A percentile compares a stretch with the other conserved stretches of the same genome.
phyloP scores from a whole-genome alignment of 2,888 invertebrate species.

The Zelleria hepariella region DNA sequence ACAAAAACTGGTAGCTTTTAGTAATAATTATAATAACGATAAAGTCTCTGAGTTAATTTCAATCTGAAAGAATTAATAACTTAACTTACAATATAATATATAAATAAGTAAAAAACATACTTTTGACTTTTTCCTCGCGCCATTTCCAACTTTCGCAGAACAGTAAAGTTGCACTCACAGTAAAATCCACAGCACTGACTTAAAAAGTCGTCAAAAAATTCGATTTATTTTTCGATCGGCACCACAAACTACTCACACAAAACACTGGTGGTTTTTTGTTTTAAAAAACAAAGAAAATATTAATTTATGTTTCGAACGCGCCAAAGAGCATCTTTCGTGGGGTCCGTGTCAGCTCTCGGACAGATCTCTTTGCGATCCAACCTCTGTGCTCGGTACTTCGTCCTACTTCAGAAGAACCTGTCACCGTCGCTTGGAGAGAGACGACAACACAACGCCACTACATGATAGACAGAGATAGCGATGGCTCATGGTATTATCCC shows the following conservation, averaged over 20 bases:
- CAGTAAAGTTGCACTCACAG: constrained; percentile 27
- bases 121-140: constrained; percentile 48
- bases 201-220: constrained; percentile 19
- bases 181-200: constrained; percentile 24
- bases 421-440: constrained; percentile 32
- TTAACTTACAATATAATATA: not conserved
- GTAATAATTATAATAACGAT: not conserved
- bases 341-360: constrained; percentile 62
- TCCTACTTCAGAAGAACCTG: constrained; percentile 58
- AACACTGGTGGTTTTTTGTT: constrained; percentile 14
- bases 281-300: not conserved
- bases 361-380: constrained; percentile 39
- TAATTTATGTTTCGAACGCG: constrained; percentile 40
- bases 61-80: not conserved
- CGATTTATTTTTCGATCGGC: constrained; percentile 20
- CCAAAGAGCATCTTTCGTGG: constrained; percentile 56
- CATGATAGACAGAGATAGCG: not conserved
- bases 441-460: not conserved
- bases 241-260: constrained; percentile 40
- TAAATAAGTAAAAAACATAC: constrained; percentile 34
- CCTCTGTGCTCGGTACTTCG: constrained; percentile 19
- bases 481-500: not conserved
- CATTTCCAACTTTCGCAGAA: constrained; percentile 33
- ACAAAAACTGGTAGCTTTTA: too few species aligned
- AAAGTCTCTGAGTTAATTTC: too few species aligned